phyloP scores from a whole-genome alignment of 2,113 vertebrate genomes.

The Poecile atricapillus region DNA sequence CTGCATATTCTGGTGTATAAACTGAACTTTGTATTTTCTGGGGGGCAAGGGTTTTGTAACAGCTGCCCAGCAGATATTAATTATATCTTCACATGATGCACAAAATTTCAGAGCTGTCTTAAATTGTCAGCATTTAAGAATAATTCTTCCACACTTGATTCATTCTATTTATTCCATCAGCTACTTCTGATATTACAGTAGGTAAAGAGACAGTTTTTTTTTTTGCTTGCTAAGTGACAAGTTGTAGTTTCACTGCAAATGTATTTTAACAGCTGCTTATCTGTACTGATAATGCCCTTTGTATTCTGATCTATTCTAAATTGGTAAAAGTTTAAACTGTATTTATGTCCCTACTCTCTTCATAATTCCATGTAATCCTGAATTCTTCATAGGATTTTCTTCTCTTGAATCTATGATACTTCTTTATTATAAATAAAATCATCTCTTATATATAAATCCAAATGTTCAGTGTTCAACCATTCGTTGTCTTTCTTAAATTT shows the following conservation, averaged over 20 bases:
- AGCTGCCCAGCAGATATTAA: background rate
- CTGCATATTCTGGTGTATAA: background rate
- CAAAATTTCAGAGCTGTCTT: background rate
- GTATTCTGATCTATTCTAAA: background rate
- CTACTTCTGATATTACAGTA: background rate
- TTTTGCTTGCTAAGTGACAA: background rate
- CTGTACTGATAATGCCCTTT: background rate
- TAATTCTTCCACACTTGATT: background rate
- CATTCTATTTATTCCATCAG: background rate
- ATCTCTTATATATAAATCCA: background rate
- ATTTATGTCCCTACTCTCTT: background rate
- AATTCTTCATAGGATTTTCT: background rate
- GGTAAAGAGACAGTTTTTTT: background rate
- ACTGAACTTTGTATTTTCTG: background rate
- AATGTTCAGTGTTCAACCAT: background rate
- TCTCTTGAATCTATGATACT: background rate
- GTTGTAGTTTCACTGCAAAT: background rate
- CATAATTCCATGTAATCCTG: background rate
- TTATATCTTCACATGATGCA: background rate
- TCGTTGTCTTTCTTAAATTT: background rate
- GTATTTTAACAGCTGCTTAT: background rate
- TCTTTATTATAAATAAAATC: background rate
- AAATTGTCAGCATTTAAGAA: background rate
- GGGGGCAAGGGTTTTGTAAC: fast-evolving
- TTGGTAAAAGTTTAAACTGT: background rate